A percentile compares a stretch with the other conserved stretches of the same genome.
These are phyloP conservation scores for Thaleichthys pacificus DNA, from an alignment of 2,797 vertebrate genomes.

Conservation along the genomic window DNA sequence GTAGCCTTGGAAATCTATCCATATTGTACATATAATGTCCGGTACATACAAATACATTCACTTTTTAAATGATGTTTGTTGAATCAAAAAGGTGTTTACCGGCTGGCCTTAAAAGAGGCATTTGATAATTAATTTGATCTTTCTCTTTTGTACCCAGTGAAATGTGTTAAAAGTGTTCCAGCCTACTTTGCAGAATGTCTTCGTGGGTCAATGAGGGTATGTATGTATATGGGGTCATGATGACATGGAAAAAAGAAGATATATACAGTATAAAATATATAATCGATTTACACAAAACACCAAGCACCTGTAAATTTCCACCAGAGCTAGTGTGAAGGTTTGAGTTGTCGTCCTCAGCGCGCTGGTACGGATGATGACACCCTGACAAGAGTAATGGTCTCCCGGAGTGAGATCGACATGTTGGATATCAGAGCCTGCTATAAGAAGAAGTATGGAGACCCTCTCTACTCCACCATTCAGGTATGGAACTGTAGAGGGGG, in stretches of 20 bases:
- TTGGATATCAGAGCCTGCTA: slow-evolving; percentile 84
- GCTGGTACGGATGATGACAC: slow-evolving; percentile 91
- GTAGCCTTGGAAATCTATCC: too few species aligned
- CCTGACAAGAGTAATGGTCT: slow-evolving; percentile 89
- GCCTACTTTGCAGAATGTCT: slow-evolving; percentile 86
- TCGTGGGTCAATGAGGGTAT: slow-evolving; percentile 88
- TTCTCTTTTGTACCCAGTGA: slow-evolving; percentile 73
- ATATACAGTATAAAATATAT: neutral
- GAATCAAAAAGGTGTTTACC: too few species aligned
- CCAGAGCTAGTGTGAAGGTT: neutral
- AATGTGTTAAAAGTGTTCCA: slow-evolving; percentile 85
- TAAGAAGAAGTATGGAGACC: slow-evolving; percentile 81
- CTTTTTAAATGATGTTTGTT: too few species aligned
- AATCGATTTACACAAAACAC: neutral
- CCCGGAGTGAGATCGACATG: slow-evolving; percentile 92
- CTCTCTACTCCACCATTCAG: slow-evolving; percentile 87
- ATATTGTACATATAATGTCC: too few species aligned
- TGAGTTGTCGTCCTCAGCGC: slow-evolving; percentile 60
- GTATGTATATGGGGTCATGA: slow-evolving; percentile 23
- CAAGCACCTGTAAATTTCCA: neutral
- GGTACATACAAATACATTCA: too few species aligned
- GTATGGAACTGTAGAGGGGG: slow-evolving; percentile 53
- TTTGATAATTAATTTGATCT: neutral
- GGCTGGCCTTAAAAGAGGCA: too few species aligned
- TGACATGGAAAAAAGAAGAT: neutral